These are phyloP conservation scores for Zosterops japonicus DNA, from an alignment of 2,113 vertebrate genomes.

Conservation along the genomic window DNA sequence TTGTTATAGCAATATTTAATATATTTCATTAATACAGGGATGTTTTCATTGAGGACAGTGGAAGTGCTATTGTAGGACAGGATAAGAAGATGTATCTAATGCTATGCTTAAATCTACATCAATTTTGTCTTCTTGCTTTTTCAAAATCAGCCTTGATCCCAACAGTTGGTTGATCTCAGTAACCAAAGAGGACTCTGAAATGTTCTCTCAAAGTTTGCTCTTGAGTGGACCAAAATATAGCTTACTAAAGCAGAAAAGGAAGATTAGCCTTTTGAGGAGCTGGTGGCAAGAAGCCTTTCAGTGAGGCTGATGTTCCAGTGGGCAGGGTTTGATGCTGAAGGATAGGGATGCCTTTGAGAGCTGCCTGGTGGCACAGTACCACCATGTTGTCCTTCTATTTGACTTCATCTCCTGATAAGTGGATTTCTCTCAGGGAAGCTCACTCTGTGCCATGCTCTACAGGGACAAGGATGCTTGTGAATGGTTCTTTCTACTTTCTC, in stretches of 20 bases:
- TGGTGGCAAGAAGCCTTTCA: not conserved
- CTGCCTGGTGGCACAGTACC: not conserved
- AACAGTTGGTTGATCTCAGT: not conserved
- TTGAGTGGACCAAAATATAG: not conserved
- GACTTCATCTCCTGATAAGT: not conserved
- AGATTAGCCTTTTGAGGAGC: not conserved
- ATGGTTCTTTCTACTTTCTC: not conserved
- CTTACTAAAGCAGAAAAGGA: not conserved
- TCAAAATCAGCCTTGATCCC: not conserved
- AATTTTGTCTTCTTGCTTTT: not conserved
- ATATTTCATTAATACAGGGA: not conserved
- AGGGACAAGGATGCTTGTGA: accelerated
- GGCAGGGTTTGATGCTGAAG: not conserved
- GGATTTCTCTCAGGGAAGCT: not conserved
- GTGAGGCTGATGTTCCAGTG: not conserved
- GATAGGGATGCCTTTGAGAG: not conserved
- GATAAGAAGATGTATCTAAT: not conserved
- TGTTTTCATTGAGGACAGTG: not conserved
- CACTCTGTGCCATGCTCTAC: not conserved
- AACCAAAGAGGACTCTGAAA: not conserved
- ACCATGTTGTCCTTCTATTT: not conserved
- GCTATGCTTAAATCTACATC: not conserved
- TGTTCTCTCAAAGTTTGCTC: not conserved
- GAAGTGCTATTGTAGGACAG: not conserved
- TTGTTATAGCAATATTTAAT: slow-evolving; percentile 7